Conservation (phyloP, 2,113 vertebrate genomes). For the Genyomyrus donnyi region DNA sequence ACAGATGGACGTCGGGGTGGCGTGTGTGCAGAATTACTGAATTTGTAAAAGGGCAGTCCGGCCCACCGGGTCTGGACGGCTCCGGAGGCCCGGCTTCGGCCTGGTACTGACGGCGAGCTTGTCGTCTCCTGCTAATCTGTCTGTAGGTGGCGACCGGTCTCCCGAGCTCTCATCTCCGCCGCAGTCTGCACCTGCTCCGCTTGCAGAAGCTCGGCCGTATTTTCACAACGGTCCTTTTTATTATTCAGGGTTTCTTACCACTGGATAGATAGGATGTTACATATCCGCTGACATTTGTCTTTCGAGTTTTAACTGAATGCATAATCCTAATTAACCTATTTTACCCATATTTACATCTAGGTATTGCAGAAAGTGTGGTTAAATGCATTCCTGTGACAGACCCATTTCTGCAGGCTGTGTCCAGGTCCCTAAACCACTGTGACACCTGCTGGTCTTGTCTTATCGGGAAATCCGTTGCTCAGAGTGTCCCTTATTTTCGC, state of each 20-base stretch:
- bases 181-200: neutral
- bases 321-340: neutral
- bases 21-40: neutral
- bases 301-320: neutral
- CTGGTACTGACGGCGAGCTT: neutral
- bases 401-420: neutral
- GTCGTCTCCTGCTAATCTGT: conserved; percentile 7
- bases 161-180: neutral
- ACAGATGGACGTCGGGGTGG: neutral
- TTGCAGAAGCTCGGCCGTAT: neutral
- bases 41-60: neutral
- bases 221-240: neutral
- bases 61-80: neutral
- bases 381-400: neutral
- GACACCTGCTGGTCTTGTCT: neutral
- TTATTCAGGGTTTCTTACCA: neutral
- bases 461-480: neutral
- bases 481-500: neutral
- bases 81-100: neutral
- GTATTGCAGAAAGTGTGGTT: neutral
- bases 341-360: neutral
- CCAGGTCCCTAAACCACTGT: neutral
- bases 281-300: neutral
- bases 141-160: neutral
- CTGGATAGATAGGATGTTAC: neutral